Evolutionary conservation across 2,888 invertebrate species (phyloP), one percentile per base, ranked within the genome.

Genomic region (Luperina testacea): DNA sequence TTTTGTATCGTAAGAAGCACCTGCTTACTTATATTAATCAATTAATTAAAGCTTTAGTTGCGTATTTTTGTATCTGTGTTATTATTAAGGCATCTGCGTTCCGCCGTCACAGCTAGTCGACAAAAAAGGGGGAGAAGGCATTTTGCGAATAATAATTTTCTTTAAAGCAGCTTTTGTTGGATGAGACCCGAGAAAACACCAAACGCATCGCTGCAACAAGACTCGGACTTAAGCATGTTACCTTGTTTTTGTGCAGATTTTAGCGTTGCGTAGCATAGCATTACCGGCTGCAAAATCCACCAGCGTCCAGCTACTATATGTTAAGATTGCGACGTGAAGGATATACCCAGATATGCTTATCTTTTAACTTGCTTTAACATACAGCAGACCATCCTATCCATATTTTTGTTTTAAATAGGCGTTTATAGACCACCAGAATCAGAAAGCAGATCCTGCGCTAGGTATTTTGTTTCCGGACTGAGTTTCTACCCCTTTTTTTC

Each of bases 1-100:
- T 17, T n/a, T 32, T 80, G 53, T 72, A 32, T 53, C 24, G 20
- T 53, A 82, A 72, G 48, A 53, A 72, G 68, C 82, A 72, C 77
- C 64, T 64, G 86, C 83, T 82, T 84, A 32, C 57, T 63, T 77
- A 57, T 15, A 61, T 38, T 69, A 59, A 59, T 38, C 15, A 63
- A 61, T 57, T 67, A 38, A 53, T 57, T 64, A 65, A 69, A 5
- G 86, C 85, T 73, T 75, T 9, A 61, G 7, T 75, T 72, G 73
- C 67, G 48, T 68, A 72, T 80, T 74, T 67, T 27, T 63, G 27
- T 51, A 8, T 53, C 32, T 45, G 24, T 74, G 45, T 81, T 73
- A 82, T 32, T 73, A 73, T 70, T 70, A 75, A 72, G n/a, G 57
- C 57, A 42, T n/a, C 7, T 11, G 81, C 75, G 71, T 80, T 57